phyloP scores from a whole-genome alignment of 2,888 invertebrate species.

The Pteria penguin region DNA sequence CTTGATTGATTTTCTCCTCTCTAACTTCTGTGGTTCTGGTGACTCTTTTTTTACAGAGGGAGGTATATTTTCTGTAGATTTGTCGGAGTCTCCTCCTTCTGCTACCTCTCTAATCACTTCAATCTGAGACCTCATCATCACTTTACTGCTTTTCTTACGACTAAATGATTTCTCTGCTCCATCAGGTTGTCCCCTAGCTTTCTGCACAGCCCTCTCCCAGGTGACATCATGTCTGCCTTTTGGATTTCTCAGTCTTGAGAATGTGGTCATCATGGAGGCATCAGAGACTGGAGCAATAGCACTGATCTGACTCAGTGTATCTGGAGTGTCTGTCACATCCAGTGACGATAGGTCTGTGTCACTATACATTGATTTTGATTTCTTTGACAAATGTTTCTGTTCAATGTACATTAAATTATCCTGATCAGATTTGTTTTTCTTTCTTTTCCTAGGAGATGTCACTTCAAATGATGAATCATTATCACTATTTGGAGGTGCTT shows the following conservation, averaged over 20 bases:
- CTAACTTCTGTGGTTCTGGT: constrained; percentile 44
- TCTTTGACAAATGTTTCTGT: constrained; percentile 28
- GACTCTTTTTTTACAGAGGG: constrained; percentile 26
- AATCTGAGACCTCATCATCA: background rate
- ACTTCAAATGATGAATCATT: constrained; percentile 45
- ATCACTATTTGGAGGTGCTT: constrained; percentile 50
- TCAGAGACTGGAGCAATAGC: constrained; percentile 67
- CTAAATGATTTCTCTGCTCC: constrained; percentile 71
- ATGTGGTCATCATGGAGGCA: constrained; percentile 60
- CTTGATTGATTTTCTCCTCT: constrained; percentile 64
- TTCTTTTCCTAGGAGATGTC: constrained; percentile 32
- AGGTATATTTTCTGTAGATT: constrained; percentile 49
- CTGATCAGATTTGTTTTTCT: constrained; percentile 23
- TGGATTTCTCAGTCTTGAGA: constrained; percentile 48
- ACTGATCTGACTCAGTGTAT: constrained; percentile 72
- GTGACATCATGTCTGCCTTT: constrained; percentile 60
- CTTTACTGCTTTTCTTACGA: constrained; percentile 52
- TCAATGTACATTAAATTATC: constrained; percentile 17
- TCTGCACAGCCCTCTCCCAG: constrained; percentile 71
- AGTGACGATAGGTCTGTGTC: constrained; percentile 56
- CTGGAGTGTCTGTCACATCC: constrained; percentile 65
- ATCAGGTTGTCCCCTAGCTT: constrained; percentile 74
- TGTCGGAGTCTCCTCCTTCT: constrained; percentile 43
- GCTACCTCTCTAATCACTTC: constrained; percentile 40
- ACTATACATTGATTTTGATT: constrained; percentile 43